phyloP scores from a whole-genome alignment of 2,113 vertebrate species.

The Pachyramphus minor region DNA sequence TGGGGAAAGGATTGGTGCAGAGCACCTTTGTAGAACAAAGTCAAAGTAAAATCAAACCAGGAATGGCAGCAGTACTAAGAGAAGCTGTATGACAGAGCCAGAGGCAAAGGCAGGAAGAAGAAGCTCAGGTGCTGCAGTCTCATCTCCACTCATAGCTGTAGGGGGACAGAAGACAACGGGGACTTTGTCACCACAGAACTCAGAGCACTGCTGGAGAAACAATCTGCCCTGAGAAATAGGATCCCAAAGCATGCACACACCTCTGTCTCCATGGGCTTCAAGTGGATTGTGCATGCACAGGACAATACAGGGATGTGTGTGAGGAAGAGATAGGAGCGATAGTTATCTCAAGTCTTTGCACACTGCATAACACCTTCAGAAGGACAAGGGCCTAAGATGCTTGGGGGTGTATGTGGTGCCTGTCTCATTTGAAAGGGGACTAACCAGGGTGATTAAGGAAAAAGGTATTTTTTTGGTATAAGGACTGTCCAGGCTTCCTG shows the following conservation, averaged over 20 bases:
- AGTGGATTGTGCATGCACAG: background rate
- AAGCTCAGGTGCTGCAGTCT: background rate
- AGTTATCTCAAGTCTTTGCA: background rate
- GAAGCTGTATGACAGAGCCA: background rate
- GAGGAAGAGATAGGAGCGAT: conserved; percentile 3
- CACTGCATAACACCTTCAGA: background rate
- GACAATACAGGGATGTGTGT: conserved; percentile 55
- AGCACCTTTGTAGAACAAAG: background rate
- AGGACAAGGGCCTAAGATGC: background rate
- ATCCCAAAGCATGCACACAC: background rate
- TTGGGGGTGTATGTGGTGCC: background rate
- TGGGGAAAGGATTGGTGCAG: background rate
- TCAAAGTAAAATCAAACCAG: background rate
- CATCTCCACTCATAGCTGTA: background rate
- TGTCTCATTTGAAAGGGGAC: background rate
- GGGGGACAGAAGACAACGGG: background rate
- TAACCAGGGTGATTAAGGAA: background rate
- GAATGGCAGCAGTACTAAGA: background rate
- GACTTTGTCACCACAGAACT: background rate
- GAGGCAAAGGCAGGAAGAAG: background rate
- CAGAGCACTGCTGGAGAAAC: background rate
- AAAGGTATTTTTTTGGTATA: background rate
- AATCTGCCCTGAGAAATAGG: background rate
- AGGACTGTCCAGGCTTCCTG: background rate
- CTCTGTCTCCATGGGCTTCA: background rate